Conservation (phyloP, 35 echinoderm and acorn worm species). For the Apostichopus japonicus region DNA sequence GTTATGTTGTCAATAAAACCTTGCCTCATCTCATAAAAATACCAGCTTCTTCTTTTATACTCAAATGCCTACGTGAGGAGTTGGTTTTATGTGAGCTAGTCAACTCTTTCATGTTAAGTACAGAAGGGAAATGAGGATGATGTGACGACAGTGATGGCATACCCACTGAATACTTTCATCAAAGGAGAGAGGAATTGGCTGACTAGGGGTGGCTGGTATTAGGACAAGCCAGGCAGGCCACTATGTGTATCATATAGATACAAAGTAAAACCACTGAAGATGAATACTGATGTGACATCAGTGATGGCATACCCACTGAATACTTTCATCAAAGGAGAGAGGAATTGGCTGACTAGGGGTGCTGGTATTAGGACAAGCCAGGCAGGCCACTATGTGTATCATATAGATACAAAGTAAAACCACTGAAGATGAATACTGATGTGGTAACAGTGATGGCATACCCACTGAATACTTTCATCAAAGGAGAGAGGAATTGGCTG, state of each 20-base stretch:
- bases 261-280: too few relatives aligned
- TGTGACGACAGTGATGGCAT: not conserved
- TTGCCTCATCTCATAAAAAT: constrained; percentile 51
- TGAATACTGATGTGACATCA: not conserved
- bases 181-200: not conserved
- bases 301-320: not conserved
- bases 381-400: too few relatives aligned
- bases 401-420: too few relatives aligned
- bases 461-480: not conserved
- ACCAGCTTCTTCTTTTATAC: constrained; percentile 53
- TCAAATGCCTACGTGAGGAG: constrained; percentile 33
- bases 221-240: too few relatives aligned
- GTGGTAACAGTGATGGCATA: not conserved
- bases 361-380: too few relatives aligned
- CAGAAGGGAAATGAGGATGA: not conserved
- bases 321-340: not conserved
- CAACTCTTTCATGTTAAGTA: constrained; percentile 44
- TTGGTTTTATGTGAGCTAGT: constrained; percentile 24
- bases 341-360: not conserved
- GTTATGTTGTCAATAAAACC: constrained; percentile 55
- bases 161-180: not conserved
- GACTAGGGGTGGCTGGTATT: too few relatives aligned
- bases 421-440: not conserved
- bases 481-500: not conserved
- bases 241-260: too few relatives aligned